phyloP scores from a whole-genome alignment of 2,113 vertebrate species.

The Cephalophus harveyi region DNA sequence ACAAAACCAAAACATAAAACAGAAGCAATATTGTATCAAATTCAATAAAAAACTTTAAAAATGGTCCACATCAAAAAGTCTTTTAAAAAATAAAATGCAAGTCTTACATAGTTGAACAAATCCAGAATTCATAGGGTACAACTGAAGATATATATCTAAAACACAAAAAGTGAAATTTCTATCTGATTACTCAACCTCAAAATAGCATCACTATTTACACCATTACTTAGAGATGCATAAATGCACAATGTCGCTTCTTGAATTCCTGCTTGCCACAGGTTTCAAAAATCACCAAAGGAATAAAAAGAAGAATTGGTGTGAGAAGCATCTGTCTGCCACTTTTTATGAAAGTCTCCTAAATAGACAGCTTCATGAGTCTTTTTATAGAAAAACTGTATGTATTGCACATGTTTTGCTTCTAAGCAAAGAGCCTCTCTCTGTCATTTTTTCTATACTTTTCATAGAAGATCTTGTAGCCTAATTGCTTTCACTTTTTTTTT shows the following conservation, averaged over 20 bases:
- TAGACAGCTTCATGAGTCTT: neutral
- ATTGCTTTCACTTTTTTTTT: neutral
- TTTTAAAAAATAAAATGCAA: neutral
- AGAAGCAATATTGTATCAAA: neutral
- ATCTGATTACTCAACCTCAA: neutral
- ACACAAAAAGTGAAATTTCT: neutral
- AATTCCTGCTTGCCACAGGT: neutral
- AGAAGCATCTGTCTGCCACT: neutral
- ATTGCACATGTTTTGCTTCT: neutral
- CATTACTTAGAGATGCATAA: neutral
- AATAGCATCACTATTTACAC: neutral
- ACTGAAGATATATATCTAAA: neutral
- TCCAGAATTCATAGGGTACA: neutral
- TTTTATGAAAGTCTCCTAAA: neutral
- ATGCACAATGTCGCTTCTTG: neutral
- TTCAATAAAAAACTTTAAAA: neutral
- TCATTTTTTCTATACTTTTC: neutral
- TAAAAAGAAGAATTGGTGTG: neutral
- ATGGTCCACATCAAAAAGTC: neutral
- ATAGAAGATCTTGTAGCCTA: neutral
- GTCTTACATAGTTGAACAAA: neutral
- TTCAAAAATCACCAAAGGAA: neutral
- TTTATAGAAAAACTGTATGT: neutral
- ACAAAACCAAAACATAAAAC: neutral
- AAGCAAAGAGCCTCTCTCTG: neutral